Evolutionary conservation across 2,113 vertebrate genomes (phyloP).

Genomic region (Poeciliopsis prolifica): DNA sequence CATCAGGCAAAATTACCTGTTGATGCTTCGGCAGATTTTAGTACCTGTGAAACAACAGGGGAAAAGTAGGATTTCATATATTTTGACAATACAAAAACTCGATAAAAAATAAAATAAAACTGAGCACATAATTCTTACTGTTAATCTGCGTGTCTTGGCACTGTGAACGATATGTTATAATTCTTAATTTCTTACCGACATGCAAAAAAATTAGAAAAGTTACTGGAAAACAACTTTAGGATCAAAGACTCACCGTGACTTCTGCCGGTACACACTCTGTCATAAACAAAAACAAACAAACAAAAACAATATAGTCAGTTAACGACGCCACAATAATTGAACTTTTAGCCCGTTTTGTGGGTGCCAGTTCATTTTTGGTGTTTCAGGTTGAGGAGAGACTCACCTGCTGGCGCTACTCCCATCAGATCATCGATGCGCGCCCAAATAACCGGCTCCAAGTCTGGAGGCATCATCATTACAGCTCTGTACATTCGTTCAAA

Average conservation of each 20-base stretch:
- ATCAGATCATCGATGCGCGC: slow-evolving; percentile 42
- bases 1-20: slow-evolving; percentile 54
- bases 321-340: background rate
- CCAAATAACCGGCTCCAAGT: slow-evolving; percentile 51
- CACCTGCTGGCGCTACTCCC: slow-evolving; percentile 55
- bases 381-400: slow-evolving; percentile 6
- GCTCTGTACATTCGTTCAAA: slow-evolving; percentile 49
- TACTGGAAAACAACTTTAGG: background rate
- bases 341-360: background rate
- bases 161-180: slow-evolving; percentile 41
- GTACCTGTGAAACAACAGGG: slow-evolving; percentile 49
- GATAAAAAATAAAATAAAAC: background rate
- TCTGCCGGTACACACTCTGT: slow-evolving; percentile 63
- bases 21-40: slow-evolving; percentile 47
- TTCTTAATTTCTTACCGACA: background rate
- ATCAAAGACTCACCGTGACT: slow-evolving; percentile 52
- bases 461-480: slow-evolving; percentile 18
- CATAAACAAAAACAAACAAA: background rate
- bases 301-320: background rate
- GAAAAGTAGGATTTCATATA: background rate
- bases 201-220: background rate
- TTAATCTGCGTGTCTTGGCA: slow-evolving; percentile 61
- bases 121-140: slow-evolving; percentile 50
- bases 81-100: background rate
- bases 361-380: background rate